These are phyloP conservation scores for Aradus depressus DNA, from an alignment of 2,888 invertebrate genomes.

Conservation along the genomic window DNA sequence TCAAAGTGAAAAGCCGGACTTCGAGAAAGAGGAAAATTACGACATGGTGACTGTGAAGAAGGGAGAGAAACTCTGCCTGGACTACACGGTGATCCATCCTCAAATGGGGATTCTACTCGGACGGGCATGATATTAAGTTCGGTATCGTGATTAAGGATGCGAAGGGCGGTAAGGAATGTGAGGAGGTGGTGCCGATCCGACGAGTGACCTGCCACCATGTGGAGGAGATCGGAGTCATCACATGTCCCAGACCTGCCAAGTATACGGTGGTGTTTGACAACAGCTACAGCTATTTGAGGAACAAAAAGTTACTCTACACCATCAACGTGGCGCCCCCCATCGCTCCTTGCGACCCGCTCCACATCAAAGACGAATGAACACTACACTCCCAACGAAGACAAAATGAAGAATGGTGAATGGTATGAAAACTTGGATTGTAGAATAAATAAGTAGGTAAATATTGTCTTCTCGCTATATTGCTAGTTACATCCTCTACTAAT, in stretches of 20 bases:
- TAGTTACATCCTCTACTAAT: too few species aligned
- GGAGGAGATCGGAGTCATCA: slow-evolving; percentile 66
- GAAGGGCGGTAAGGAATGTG: slow-evolving; percentile 50
- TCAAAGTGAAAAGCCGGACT: slow-evolving; percentile 43
- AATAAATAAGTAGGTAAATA: too few species aligned
- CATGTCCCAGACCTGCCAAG: slow-evolving; percentile 64
- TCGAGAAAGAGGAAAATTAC: slow-evolving; percentile 40
- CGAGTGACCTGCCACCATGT: slow-evolving; percentile 64
- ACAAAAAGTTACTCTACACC: slow-evolving; percentile 68
- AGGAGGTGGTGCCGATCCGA: slow-evolving; percentile 55
- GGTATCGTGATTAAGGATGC: slow-evolving; percentile 58
- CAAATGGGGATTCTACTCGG: slow-evolving; percentile 85
- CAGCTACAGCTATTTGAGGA: slow-evolving; percentile 64
- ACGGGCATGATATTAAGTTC: slow-evolving; percentile 81
- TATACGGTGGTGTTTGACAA: slow-evolving; percentile 83
- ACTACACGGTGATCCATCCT: too few species aligned
- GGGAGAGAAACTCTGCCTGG: slow-evolving; percentile 63
- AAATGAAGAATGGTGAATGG: too few species aligned
- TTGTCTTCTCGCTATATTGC: too few species aligned
- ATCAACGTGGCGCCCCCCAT: slow-evolving; percentile 54
- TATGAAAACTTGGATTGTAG: too few species aligned
- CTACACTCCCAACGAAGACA: too few species aligned
- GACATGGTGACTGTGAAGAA: slow-evolving; percentile 60
- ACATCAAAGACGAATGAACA: too few species aligned
- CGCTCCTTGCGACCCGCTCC: too few species aligned